Evolutionary conservation across 2,113 vertebrate species (phyloP).

Genomic region (Toxotes chatareus): DNA sequence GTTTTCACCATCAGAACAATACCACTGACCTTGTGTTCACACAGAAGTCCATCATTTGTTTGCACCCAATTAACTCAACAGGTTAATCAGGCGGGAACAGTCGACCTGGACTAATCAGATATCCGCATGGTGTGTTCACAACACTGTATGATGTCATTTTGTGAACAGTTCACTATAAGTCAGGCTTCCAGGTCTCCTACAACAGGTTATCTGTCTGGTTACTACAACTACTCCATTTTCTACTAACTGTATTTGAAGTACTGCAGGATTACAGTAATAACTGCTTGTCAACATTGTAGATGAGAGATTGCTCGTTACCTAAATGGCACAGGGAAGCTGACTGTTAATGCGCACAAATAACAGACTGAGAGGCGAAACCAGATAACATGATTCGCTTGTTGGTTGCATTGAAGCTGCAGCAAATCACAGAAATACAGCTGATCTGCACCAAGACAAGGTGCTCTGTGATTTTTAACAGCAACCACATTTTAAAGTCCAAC

Average conservation of each 20-base stretch:
- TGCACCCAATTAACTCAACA: background rate
- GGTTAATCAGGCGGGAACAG: too few species aligned
- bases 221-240: background rate
- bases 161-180: too few species aligned
- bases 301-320: background rate
- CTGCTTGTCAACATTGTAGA: background rate
- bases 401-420: background rate
- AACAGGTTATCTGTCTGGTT: too few species aligned
- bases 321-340: background rate
- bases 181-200: too few species aligned
- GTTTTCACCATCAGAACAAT: background rate
- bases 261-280: background rate
- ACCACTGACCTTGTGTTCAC: background rate
- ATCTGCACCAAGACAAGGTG: background rate
- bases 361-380: background rate
- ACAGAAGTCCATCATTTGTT: background rate
- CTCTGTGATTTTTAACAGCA: background rate
- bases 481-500: background rate
- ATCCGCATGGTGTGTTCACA: background rate
- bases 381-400: background rate
- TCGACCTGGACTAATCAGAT: too few species aligned
- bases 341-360: background rate
- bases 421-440: background rate
- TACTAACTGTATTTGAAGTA: background rate
- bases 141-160: background rate